Base-by-base conservation (phyloP, 1,140 invertebrate species). In the Marisa cornuarietis region DNA sequence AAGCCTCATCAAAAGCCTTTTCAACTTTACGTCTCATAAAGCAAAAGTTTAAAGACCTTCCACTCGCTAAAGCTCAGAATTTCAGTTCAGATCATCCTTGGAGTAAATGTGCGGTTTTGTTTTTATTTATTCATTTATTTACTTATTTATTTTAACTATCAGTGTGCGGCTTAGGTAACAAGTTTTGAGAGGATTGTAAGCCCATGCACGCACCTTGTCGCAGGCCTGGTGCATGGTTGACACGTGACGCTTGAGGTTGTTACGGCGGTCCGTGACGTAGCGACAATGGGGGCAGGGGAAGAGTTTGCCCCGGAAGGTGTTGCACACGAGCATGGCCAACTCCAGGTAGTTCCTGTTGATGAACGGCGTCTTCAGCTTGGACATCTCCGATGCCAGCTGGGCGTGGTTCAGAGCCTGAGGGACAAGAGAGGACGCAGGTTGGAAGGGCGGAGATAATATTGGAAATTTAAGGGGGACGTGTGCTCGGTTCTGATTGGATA, bases 191-290 rank as follows among this genome's bases (percentile, higher is more conserved):
- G 31, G 31, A 42, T 42, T 42, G 31, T 6, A 42, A 42, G 31
- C 2, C 31, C 31, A 42, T 5, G 31, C 31, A 42, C 31, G 6
- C 14, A 87, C 85, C 79, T 89, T 89, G 54, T 89, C 87, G 66
- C 88, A 90, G 1, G 88, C 83, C 78, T 91, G 90, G 82, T 92
- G 92, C 92, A 92, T 92, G 24, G 91, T 92, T 2, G 88, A 85
- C 18, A 91, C 88, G 81, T 92, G 92, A n/a, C 92, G 85, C 81
- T 91, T 91, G 18, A 92, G 85, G 82, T 92, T 92, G 83, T 92
- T 92, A 52, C 91, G 83, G n/a, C 92, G 84, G 79, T 92, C 91
- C 0, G 92, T 92, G n/a, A 88, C 86, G 83, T 92, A 92, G 7
- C 88, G 82, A 76, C 92, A 92, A 79, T 90, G 88, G 0, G 88